Evolutionary conservation across 1,140 invertebrate genomes (phyloP).

Genomic region (Popillia japonica): DNA sequence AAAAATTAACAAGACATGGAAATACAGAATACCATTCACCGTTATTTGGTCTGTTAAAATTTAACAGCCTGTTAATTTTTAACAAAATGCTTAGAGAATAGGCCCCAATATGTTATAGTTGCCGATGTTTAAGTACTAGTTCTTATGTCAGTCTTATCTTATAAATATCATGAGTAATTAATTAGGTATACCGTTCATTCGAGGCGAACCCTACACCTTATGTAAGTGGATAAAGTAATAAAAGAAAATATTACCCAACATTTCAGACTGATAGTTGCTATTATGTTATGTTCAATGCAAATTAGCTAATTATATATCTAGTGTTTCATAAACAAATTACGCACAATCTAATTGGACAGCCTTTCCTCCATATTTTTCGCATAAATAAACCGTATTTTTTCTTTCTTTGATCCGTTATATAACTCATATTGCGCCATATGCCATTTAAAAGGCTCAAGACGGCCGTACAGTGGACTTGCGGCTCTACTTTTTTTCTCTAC

Average conservation of each 20-base stretch:
- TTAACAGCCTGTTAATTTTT: too few species aligned
- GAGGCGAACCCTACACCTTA: background rate
- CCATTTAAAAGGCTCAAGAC: background rate
- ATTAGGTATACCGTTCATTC: background rate
- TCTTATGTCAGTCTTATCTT: too few species aligned
- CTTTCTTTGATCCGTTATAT: background rate
- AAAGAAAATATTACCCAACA: slow-evolving; percentile 15
- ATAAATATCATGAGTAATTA: background rate
- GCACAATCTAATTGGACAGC: background rate
- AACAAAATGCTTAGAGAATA: too few species aligned
- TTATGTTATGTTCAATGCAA: background rate
- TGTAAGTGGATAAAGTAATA: background rate
- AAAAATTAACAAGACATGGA: too few species aligned
- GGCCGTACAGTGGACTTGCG: background rate
- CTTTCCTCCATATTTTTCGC: slow-evolving; percentile 5
- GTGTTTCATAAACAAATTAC: background rate
- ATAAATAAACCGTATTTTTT: slow-evolving; percentile 4
- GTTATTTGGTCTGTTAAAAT: too few species aligned
- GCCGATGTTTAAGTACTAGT: too few species aligned
- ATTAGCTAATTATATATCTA: slow-evolving; percentile 12
- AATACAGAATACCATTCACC: too few species aligned
- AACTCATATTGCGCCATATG: background rate
- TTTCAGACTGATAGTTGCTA: background rate
- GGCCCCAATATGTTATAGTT: too few species aligned
- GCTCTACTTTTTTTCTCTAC: background rate